Conservation (phyloP, 2,888 invertebrate genomes). For the Tachina fera region DNA sequence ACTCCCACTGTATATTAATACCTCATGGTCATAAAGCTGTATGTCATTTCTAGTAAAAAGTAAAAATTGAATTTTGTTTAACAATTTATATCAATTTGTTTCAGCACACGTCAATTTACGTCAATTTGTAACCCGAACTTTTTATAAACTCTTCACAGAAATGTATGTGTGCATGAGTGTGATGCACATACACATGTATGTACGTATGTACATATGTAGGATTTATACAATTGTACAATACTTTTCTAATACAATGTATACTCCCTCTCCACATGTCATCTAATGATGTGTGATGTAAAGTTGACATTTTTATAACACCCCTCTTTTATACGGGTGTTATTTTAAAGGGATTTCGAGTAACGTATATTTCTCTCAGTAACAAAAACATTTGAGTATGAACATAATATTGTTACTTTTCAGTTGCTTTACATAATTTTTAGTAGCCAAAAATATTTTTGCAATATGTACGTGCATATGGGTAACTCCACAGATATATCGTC, state of each 20-base stretch:
- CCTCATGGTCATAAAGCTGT: constrained; percentile 63
- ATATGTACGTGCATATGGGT: no score
- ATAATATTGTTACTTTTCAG: constrained; percentile 2
- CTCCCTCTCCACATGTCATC: constrained; percentile 45
- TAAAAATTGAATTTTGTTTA: constrained; percentile 64
- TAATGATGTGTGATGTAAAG: constrained; percentile 72
- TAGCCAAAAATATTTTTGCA: constrained; percentile 5
- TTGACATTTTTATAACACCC: constrained; percentile 69
- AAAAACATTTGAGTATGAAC: neutral
- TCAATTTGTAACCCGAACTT: constrained; percentile 71
- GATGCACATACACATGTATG: neutral
- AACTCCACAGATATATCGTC: no score
- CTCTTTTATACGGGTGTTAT: constrained; percentile 28
- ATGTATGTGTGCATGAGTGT: neutral
- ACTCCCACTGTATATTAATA: constrained; percentile 45
- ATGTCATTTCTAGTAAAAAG: constrained; percentile 25
- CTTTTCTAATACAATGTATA: constrained; percentile 9
- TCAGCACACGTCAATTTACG: constrained; percentile 70
- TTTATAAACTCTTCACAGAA: constrained; percentile 50
- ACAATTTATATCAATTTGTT: constrained; percentile 71
- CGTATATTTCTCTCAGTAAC: no score
- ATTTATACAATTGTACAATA: constrained; percentile 19
- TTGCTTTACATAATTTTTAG: constrained; percentile 16
- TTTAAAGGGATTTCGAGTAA: constrained; percentile 14
- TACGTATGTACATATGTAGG: neutral